phyloP scores from a whole-genome alignment of 2,888 invertebrate species.

The Gnatocerus cornutus region DNA sequence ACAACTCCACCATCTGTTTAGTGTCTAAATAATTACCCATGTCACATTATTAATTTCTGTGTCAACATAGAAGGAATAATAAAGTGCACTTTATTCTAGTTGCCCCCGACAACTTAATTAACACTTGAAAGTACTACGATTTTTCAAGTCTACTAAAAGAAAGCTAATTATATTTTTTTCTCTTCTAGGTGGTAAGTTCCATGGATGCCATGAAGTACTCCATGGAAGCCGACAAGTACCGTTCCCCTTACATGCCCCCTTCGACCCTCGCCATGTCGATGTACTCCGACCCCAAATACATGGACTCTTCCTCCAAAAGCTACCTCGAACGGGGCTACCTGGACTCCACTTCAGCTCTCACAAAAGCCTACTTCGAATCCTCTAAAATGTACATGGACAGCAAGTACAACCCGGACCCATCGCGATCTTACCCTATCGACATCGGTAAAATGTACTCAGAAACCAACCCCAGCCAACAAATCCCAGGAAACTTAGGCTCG shows the following conservation, averaged over 20 bases:
- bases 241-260: constrained; percentile 80
- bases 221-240: constrained; percentile 84
- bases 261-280: constrained; percentile 79
- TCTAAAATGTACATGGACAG: constrained; percentile 83
- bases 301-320: constrained; percentile 74
- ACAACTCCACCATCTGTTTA: too few species aligned
- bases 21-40: too few species aligned
- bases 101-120: too few species aligned
- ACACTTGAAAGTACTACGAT: too few species aligned
- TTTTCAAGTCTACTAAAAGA: background rate
- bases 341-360: constrained; percentile 78
- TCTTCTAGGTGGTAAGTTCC: constrained; percentile 81
- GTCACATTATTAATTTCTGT: too few species aligned
- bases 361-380: constrained; percentile 81
- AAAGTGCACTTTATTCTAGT: too few species aligned
- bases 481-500: constrained; percentile 67
- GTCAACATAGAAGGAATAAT: too few species aligned
- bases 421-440: constrained; percentile 74
- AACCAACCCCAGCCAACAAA: constrained; percentile 73
- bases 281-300: constrained; percentile 82
- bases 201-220: constrained; percentile 88
- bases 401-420: constrained; percentile 68
- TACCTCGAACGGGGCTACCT: constrained; percentile 79
- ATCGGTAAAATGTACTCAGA: constrained; percentile 78
- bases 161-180: constrained; percentile 40